Evolutionary conservation across 1,140 invertebrate species (phyloP).

Genomic region (Olivierus martensii): DNA sequence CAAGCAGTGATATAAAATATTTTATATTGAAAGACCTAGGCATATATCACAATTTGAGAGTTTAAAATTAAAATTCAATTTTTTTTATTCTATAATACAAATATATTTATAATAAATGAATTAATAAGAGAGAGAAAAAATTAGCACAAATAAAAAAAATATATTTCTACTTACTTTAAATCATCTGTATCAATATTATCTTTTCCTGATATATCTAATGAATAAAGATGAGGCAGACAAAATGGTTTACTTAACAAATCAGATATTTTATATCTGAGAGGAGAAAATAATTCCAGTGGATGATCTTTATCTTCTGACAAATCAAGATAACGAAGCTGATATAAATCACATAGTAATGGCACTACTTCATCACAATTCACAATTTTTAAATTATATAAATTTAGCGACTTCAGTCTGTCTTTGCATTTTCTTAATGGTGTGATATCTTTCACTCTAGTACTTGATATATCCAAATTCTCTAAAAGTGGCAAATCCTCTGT

Average conservation of each 20-base stretch:
- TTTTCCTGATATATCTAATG: constrained; percentile 53
- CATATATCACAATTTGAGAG: too few relatives aligned
- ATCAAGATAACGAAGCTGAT: constrained; percentile 45
- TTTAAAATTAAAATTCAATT: too few relatives aligned
- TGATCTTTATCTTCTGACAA: constrained; percentile 46
- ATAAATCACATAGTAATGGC: constrained; percentile 42
- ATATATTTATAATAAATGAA: too few relatives aligned
- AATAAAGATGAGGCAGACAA: constrained; percentile 44
- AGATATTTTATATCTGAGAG: constrained; percentile 32
- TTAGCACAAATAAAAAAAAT: too few relatives aligned
- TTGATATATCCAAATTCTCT: constrained; percentile 54
- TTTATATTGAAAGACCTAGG: too few relatives aligned
- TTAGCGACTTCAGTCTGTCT: constrained; percentile 43
- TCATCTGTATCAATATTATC: constrained; percentile 39
- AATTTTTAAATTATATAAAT: constrained; percentile 49
- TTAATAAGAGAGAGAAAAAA: too few relatives aligned
- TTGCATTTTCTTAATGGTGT: constrained; percentile 45
- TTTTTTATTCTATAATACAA: too few relatives aligned
- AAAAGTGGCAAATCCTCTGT: constrained; percentile 51
- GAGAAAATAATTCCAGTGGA: constrained; percentile 33
- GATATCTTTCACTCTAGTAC: constrained; percentile 51
- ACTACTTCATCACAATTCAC: constrained; percentile 32
- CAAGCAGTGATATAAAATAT: too few relatives aligned
- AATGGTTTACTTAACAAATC: constrained; percentile 35
- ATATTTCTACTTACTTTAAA: constrained; percentile 26